Evolutionary conservation across 2,888 invertebrate species (phyloP).

Genomic region (Cabera pusaria): DNA sequence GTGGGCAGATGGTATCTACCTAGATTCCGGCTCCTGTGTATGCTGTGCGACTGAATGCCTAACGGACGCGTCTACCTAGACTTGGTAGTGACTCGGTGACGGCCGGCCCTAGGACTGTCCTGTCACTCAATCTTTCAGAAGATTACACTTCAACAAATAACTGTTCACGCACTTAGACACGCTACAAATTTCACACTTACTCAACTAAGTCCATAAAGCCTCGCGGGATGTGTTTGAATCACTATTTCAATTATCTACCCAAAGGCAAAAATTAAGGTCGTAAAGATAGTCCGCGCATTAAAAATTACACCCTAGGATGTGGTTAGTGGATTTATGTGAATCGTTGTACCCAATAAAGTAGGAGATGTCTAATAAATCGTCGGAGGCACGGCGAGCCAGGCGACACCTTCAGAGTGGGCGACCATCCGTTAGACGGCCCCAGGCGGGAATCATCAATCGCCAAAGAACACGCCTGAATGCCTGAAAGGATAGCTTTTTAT

Average conservation of each 20-base stretch:
- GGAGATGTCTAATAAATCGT: slow-evolving; percentile 75
- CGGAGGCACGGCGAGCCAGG: slow-evolving; percentile 59
- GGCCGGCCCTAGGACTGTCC: slow-evolving; percentile 50
- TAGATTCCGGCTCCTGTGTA: slow-evolving; percentile 65
- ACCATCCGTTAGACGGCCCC: slow-evolving; percentile 63
- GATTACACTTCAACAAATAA: slow-evolving; percentile 62
- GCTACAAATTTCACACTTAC: slow-evolving; percentile 55
- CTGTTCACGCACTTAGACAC: slow-evolving; percentile 51
- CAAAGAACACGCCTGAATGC: slow-evolving; percentile 10
- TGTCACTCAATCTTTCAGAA: slow-evolving; percentile 66
- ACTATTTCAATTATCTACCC: slow-evolving; percentile 12
- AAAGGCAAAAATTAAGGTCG: slow-evolving; percentile 19
- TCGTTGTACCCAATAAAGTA: slow-evolving; percentile 76
- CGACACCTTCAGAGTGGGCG: slow-evolving; percentile 77
- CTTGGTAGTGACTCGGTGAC: slow-evolving; percentile 50
- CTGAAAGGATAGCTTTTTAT: no score
- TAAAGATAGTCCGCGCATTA: slow-evolving; percentile 46
- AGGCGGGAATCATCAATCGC: slow-evolving; percentile 16
- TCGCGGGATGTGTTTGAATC: neutral
- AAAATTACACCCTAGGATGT: slow-evolving; percentile 58
- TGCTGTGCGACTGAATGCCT: slow-evolving; percentile 62
- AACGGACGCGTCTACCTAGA: slow-evolving; percentile 64
- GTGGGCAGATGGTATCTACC: slow-evolving; percentile 68
- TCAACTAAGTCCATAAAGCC: no score
- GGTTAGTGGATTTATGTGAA: slow-evolving; percentile 72